phyloP scores from a whole-genome alignment of 2,888 invertebrate genomes.

The Pyrrhosoma nymphula region DNA sequence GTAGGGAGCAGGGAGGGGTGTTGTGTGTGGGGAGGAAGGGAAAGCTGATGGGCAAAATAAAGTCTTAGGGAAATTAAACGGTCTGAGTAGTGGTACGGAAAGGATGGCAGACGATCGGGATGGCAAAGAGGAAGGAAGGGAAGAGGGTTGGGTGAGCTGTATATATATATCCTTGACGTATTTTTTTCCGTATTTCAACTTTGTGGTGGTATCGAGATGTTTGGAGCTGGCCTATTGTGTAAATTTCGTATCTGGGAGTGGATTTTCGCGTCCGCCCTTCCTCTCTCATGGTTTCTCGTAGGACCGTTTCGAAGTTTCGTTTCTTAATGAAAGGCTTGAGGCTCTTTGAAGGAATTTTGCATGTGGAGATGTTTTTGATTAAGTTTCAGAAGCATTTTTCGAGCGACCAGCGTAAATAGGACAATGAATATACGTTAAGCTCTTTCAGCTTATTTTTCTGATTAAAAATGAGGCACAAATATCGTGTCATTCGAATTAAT shows the following conservation, averaged over 20 bases:
- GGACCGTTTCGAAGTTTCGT: not conserved
- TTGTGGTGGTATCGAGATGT: not conserved
- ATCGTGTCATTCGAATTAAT: too few relatives aligned
- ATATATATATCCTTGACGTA: not conserved
- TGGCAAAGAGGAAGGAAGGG: not conserved
- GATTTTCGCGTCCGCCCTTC: not conserved
- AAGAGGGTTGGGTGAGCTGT: not conserved
- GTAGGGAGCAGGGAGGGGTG: not conserved
- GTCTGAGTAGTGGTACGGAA: not conserved
- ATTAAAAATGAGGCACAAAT: too few relatives aligned
- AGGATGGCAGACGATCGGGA: not conserved
- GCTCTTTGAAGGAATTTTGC: too few relatives aligned
- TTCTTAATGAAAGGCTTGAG: too few relatives aligned
- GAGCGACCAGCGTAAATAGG: too few relatives aligned
- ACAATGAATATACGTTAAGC: too few relatives aligned
- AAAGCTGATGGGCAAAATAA: constrained; percentile 19
- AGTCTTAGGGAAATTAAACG: constrained; percentile 56
- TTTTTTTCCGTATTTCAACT: constrained; percentile 8
- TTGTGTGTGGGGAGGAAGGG: not conserved
- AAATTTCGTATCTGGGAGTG: not conserved
- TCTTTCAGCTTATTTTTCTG: too few relatives aligned
- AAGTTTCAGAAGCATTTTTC: too few relatives aligned
- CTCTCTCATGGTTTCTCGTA: not conserved
- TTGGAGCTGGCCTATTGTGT: not conserved
- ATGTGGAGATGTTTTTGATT: too few relatives aligned